A percentile compares a stretch with the other conserved stretches of the same genome.
Conservation (phyloP, 2,113 vertebrate genomes). For the Megaleporinus macrocephalus region DNA sequence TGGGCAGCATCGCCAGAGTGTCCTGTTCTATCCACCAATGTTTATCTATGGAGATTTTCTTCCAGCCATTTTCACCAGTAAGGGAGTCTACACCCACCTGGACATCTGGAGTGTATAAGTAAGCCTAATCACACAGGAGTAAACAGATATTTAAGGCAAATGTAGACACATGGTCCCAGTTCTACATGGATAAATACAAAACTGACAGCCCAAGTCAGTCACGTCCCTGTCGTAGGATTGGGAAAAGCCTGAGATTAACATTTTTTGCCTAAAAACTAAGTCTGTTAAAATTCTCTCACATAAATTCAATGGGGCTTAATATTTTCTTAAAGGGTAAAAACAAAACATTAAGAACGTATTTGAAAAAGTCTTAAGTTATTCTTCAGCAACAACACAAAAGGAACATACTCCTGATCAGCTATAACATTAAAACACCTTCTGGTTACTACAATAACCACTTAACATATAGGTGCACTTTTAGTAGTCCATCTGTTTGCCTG, state of each 20-base stretch:
- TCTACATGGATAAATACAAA: background rate
- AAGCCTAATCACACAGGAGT: background rate
- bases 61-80: no score
- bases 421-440: no score
- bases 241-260: background rate
- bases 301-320: background rate
- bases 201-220: background rate
- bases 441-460: no score
- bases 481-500: no score
- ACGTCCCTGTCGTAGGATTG: background rate
- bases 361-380: background rate
- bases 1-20: no score
- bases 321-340: background rate
- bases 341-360: background rate
- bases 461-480: no score
- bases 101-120: background rate
- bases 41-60: no score
- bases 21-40: no score
- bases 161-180: background rate
- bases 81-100: background rate
- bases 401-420: no score
- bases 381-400: background rate
- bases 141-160: slow-evolving; percentile 24
- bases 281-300: background rate
- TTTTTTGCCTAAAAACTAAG: background rate